Evolutionary conservation across 2,888 invertebrate species (phyloP).

Genomic region (Cabera pusaria): DNA sequence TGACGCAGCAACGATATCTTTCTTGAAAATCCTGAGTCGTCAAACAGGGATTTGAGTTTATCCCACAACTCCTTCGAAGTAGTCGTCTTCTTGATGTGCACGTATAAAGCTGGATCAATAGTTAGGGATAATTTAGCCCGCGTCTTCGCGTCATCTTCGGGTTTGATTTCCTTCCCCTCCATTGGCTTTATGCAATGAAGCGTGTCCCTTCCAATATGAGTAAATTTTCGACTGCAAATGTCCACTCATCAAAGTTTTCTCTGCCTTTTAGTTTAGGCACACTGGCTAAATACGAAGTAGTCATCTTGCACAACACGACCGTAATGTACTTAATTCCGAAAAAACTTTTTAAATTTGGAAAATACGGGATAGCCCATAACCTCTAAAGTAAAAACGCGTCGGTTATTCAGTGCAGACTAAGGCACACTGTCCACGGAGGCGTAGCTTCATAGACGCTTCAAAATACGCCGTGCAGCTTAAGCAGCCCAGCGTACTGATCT

Average conservation of each 20-base stretch:
- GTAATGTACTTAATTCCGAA: no score
- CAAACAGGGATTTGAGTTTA: conserved; percentile 11
- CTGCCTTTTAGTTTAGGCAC: conserved; percentile 6
- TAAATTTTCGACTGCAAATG: conserved; percentile 26
- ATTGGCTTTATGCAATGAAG: not conserved
- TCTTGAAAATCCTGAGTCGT: conserved; percentile 25
- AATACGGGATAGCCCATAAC: no score
- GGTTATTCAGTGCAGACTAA: no score
- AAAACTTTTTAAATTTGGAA: no score
- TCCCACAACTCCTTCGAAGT: conserved; percentile 12
- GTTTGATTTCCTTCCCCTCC: not conserved
- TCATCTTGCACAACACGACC: no score
- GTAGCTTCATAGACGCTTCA: no score
- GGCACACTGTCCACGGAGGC: no score
- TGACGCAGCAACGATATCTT: conserved; percentile 23
- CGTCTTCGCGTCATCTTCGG: not conserved
- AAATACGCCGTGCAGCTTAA: no score
- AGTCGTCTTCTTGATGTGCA: conserved; percentile 7
- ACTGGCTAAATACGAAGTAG: conserved; percentile 19
- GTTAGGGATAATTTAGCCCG: conserved; percentile 22
- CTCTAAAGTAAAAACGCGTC: no score
- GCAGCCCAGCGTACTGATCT: no score
- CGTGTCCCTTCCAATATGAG: conserved; percentile 5
- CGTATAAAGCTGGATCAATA: conserved; percentile 19
- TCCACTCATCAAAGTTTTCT: not conserved